A percentile compares a stretch with the other conserved stretches of the same genome.
Conservation (phyloP, 1,140 invertebrate genomes). For the Bradynema listronoti region DNA sequence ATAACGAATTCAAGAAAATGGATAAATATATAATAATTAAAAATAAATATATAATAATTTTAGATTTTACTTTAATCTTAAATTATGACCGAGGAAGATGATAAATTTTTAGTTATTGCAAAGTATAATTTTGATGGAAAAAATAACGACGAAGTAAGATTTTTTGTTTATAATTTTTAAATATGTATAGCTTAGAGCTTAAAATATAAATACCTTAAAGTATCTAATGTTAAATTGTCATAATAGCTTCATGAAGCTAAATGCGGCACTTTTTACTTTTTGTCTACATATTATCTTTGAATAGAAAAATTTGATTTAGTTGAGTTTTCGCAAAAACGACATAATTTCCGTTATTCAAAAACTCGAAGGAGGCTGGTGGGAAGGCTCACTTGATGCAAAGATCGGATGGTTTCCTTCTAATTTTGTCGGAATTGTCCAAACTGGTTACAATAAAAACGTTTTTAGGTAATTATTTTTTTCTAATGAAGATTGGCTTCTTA, state of each 20-base stretch:
- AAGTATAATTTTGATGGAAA: slow-evolving; percentile 84
- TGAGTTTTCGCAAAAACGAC: slow-evolving; percentile 91
- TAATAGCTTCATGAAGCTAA: too few species aligned
- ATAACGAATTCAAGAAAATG: too few species aligned
- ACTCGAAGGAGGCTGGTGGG: slow-evolving; percentile 96
- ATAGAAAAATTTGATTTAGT: slow-evolving; percentile 63
- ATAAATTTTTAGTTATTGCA: slow-evolving; percentile 63
- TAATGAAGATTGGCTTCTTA: too few species aligned
- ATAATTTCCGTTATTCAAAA: slow-evolving; percentile 88
- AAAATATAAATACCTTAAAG: neutral
- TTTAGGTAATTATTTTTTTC: too few species aligned
- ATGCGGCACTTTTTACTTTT: too few species aligned
- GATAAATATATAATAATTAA: too few species aligned
- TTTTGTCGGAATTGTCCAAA: slow-evolving; percentile 70
- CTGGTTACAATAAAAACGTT: neutral
- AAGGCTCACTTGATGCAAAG: slow-evolving; percentile 83
- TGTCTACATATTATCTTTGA: neutral
- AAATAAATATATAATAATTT: too few species aligned
- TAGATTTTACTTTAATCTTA: too few species aligned
- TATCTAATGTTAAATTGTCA: neutral
- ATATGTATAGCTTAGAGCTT: slow-evolving; percentile 6
- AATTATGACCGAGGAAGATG: too few species aligned
- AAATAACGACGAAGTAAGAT: slow-evolving; percentile 85
- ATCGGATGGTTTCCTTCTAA: slow-evolving; percentile 98
- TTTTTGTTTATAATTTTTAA: slow-evolving; percentile 5